Conservation (phyloP, 1,140 invertebrate species). For the Drosophila tani region DNA sequence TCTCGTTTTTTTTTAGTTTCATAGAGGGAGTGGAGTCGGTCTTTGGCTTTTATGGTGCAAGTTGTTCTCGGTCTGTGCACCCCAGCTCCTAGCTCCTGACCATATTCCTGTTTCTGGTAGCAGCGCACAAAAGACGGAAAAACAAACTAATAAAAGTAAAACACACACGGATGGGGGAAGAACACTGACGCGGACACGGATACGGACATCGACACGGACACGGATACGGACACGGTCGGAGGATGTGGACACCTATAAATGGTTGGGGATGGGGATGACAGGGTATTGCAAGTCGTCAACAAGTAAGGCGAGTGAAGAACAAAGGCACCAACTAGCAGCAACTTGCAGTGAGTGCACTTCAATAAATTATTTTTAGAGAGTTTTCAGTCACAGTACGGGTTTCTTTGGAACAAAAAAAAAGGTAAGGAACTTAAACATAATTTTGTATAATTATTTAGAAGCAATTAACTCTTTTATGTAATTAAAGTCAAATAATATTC, state of each 20-base stretch:
- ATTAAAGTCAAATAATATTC: no score
- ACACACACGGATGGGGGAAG: constrained; percentile 47
- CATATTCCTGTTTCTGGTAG: constrained; percentile 1
- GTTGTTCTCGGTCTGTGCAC: constrained; percentile 32
- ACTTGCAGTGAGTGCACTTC: constrained; percentile 19
- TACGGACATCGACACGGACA: constrained; percentile 21
- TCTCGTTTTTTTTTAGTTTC: constrained; percentile 39
- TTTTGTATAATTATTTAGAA: no score
- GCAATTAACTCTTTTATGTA: no score
- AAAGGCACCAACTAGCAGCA: constrained; percentile 34
- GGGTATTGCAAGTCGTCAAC: constrained; percentile 38
- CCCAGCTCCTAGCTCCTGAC: constrained; percentile 3
- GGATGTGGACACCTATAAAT: constrained; percentile 40
- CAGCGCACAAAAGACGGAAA: constrained; percentile 51
- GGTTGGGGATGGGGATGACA: not conserved
- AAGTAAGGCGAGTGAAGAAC: constrained; percentile 33
- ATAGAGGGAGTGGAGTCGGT: constrained; percentile 50
- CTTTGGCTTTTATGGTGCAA: constrained; percentile 63
- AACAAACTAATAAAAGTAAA: constrained; percentile 79
- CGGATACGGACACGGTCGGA: constrained; percentile 19
- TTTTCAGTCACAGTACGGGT: not conserved
- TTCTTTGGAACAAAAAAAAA: not conserved
- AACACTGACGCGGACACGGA: constrained; percentile 47
- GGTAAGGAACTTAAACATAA: no score
- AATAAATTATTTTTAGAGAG: constrained; percentile 6